Conservation (phyloP, 2,888 invertebrate species). For the Pristionchus entomophagus region DNA sequence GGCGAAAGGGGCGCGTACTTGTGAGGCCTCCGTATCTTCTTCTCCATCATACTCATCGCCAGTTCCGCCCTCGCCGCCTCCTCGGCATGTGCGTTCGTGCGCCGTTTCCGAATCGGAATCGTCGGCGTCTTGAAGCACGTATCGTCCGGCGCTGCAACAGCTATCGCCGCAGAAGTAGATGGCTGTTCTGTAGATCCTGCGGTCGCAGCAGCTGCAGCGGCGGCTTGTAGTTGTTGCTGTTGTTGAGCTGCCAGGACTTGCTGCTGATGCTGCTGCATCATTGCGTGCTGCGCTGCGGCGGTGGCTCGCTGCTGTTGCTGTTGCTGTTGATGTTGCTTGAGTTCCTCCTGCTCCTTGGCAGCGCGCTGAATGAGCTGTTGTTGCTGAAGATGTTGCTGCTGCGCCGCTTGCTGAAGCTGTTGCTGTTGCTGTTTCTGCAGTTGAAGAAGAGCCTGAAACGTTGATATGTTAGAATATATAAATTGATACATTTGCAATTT, state of each 20-base stretch:
- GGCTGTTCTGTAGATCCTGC: neutral
- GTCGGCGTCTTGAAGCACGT: conserved; percentile 43
- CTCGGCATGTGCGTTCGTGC: neutral
- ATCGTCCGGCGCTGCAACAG: neutral
- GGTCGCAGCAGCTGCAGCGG: neutral
- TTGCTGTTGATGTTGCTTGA: neutral
- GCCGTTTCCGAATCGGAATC: conserved; percentile 4
- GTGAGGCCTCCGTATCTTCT: neutral
- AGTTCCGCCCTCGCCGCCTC: neutral
- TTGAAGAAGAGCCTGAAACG: neutral
- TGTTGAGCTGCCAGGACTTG: neutral
- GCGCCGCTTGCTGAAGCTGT: neutral
- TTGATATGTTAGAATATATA: neutral
- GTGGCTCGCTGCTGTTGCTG: neutral
- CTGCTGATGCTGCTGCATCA: neutral
- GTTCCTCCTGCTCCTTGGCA: neutral
- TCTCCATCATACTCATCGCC: neutral
- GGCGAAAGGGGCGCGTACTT: conserved; percentile 13
- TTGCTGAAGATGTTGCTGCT: conserved; percentile 25
- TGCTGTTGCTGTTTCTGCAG: neutral
- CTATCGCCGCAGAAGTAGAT: neutral
- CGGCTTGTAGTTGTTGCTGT: neutral
- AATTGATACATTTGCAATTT: too few species aligned
- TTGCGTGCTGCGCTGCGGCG: neutral
- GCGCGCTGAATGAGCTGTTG: neutral